Evolutionary conservation across 2,888 invertebrate species (phyloP), one percentile per base, ranked within the genome.

Genomic region (Drosophila fulvimacula): DNA sequence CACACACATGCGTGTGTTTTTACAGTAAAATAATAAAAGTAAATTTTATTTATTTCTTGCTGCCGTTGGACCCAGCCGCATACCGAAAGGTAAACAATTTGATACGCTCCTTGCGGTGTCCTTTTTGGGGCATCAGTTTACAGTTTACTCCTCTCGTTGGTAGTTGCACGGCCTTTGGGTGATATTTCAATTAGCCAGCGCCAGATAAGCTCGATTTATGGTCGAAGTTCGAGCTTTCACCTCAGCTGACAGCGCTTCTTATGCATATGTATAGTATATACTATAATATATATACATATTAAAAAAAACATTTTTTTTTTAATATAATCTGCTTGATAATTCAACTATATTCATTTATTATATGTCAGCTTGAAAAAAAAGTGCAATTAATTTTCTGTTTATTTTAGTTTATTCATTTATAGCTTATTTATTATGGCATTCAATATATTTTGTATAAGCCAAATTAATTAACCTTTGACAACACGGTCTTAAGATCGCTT

Each of bases 151-250:
- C 34, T 15, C 13, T 2, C 2, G 6, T 6, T 24, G 63, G 51
- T 70, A 82, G 70, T 60, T 64, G 67, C 44, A 64, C 64, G 17
- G 76, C 76, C 63, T 39, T 46, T 44, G 68, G 67, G 58, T 64
- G 71, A 77, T 79, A 82, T 85, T 82, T 88, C 80, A 88, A 85
- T 88, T 82, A 85, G 77, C 73, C 73, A n/a, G 63, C 41, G 39
- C 42, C 61, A 63, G 69, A 69, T 73, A 79, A 78, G 65, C 71
- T 52, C 60, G 62, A 78, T 79, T 81, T 81, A 81, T 78, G 64
- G 21, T 27, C 48, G n/a, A 27, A 39, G 17, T 48, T 44, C 21
- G 38, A 52, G 24, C 44, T 27, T 64, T 59, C 48, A 64, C 49
- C 48, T 36, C 42, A 42, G 17, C 39, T 57, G 34, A 52, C 41